Conservation (phyloP, 2,113 vertebrate species). For the Rhynchomys soricoides region DNA sequence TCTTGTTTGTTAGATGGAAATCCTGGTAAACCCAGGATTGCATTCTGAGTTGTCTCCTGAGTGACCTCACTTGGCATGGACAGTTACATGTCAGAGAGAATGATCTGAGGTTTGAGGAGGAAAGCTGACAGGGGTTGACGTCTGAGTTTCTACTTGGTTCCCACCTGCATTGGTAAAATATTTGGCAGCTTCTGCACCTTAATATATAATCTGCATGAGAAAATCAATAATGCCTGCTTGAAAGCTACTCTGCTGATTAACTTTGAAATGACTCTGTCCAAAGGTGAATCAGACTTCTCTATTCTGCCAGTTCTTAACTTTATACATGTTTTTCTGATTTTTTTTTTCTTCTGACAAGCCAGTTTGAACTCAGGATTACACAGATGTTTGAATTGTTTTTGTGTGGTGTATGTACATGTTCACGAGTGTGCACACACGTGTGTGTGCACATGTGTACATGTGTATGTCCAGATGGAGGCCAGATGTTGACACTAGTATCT, state of each 20-base stretch:
- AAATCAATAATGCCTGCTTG: neutral
- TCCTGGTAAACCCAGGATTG: neutral
- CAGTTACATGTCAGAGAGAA: conserved; percentile 7
- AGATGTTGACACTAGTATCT: neutral
- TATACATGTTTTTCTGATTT: neutral
- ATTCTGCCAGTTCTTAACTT: neutral
- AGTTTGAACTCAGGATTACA: conserved; percentile 22
- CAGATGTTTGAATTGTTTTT: neutral
- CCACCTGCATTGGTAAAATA: neutral
- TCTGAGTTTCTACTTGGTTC: neutral
- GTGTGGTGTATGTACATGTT: neutral
- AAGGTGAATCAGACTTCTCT: neutral
- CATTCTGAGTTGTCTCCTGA: neutral
- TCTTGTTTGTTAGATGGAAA: neutral
- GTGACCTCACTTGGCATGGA: neutral
- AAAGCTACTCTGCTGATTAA: neutral
- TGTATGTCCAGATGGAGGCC: neutral
- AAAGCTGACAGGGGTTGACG: neutral
- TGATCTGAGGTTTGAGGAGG: neutral
- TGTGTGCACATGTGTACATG: neutral
- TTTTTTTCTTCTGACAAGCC: neutral
- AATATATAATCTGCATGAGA: neutral
- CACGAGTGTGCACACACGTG: too few species aligned
- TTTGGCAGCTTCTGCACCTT: neutral
- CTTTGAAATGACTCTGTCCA: neutral